Percentiles rank a stretch among this genome's conserved stretches.
Conservation (phyloP, 2,888 invertebrate species). For the Crossocerus cetratus region DNA sequence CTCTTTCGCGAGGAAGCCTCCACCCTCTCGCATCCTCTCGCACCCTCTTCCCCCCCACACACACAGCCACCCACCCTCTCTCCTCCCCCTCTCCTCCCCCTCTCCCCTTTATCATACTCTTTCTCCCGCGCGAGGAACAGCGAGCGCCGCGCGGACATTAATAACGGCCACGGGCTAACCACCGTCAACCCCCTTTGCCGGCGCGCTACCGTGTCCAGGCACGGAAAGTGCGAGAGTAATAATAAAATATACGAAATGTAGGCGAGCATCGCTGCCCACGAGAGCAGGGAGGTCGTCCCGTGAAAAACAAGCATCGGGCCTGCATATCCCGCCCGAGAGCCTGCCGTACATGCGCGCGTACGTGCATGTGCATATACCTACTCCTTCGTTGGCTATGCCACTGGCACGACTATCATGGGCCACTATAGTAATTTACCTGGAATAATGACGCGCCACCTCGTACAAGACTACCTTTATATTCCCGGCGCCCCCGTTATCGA, state of each 20-base stretch:
- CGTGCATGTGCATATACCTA: neutral
- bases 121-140: constrained; percentile 9
- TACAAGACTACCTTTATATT: constrained; percentile 12
- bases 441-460: constrained; percentile 37
- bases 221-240: constrained; percentile 68
- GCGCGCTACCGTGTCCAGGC: constrained; percentile 62
- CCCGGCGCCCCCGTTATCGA: too few relatives aligned
- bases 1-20: constrained; percentile 31
- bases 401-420: constrained; percentile 47
- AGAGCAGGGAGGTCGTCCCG: constrained; percentile 37
- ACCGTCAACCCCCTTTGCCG: constrained; percentile 59
- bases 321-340: neutral
- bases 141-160: constrained; percentile 69
- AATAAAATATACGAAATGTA: constrained; percentile 73
- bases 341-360: too few relatives aligned
- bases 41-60: neutral
- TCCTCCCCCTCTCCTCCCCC: constrained; percentile 38
- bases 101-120: constrained; percentile 16
- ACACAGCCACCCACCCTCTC: constrained; percentile 28
- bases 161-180: constrained; percentile 71
- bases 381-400: constrained; percentile 45
- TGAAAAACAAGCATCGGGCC: constrained; percentile 53
- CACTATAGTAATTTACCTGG: constrained; percentile 42
- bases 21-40: constrained; percentile 13
- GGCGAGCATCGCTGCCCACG: constrained; percentile 54